Conservation (phyloP, 2,797 vertebrate species). For the Champsocephalus esox region DNA sequence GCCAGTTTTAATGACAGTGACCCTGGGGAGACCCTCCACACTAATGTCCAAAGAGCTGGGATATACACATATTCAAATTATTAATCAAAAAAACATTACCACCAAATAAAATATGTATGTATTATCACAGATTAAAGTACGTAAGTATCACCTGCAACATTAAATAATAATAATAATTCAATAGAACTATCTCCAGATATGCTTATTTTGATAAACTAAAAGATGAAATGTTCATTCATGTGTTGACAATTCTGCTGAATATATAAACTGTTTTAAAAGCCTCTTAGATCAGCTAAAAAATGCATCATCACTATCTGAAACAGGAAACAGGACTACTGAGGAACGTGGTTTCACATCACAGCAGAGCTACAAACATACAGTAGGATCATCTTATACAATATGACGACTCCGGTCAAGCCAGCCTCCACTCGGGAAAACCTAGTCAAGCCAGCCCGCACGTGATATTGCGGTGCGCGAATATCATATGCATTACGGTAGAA, state of each 20-base stretch:
- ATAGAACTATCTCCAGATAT: too few relatives aligned
- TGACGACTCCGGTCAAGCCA: not conserved
- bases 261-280: not conserved
- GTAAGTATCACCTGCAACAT: not conserved
- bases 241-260: too few relatives aligned
- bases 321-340: not conserved
- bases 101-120: not conserved
- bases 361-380: too few relatives aligned
- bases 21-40: conserved; percentile 68
- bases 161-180: not conserved
- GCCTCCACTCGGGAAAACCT: too few relatives aligned
- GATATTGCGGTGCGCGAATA: too few relatives aligned
- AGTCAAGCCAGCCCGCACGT: too few relatives aligned
- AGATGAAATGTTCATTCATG: not conserved
- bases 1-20: conserved; percentile 78
- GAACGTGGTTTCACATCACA: not conserved
- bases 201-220: not conserved
- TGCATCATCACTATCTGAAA: not conserved
- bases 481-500: too few relatives aligned
- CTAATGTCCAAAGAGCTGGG: conserved; percentile 84
- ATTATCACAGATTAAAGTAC: not conserved
- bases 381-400: not conserved
- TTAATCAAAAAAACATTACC: not conserved
- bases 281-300: not conserved
- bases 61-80: not conserved